Base-by-base conservation (phyloP, 2,797 vertebrate species). In the Lagocephalus sceleratus region DNA sequence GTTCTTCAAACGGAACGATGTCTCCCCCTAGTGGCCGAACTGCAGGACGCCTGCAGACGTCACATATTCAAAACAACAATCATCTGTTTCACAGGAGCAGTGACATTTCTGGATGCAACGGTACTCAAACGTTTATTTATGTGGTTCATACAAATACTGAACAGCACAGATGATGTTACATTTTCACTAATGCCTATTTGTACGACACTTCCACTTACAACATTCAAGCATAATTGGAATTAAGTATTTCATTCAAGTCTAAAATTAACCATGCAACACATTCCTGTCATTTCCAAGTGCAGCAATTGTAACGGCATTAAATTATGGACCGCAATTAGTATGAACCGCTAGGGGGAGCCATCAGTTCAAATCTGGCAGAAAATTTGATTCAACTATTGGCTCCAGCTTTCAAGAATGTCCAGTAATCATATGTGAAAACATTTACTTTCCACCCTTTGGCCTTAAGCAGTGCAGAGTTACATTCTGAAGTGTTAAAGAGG, bases 1-100 rank as follows among this genome's bases (percentile, higher is more conserved):
- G 1, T 3, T 3, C n/a, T 22, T 38, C 25, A 21, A 60, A 59
- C 16, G 9, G 22, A 56, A 63, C 58, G 68, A 26, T 81, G 80
- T 50, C 74, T 68, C 78, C 79, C 74, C 76, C 85, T 83, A 57
- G 75, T 74, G 85, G 76, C 26, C 12, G 1, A 25, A 9, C 11
- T 57, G 3, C 1, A 41, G 5, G 48, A 17, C 14, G 6, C 4
- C 6, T n/a, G 12, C 9, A 10, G 26, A 29, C 26, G 6, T 29
- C 9, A 10, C 26, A 12, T 12, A 16, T 26, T 25, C 10, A 22
- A 21, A 60, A 50, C 19, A n/a, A 32, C 16, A 46, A 57, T 42
- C 25, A 56, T 21, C 14, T 15, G 7, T 26, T 20, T 51, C 9
- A 41, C 56, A 20, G n/a, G 50, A 16, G 70, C 16, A 46, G 32